Evolutionary conservation across 1,140 invertebrate species (phyloP).

Genomic region (Phymorhynchus buccinoides): DNA sequence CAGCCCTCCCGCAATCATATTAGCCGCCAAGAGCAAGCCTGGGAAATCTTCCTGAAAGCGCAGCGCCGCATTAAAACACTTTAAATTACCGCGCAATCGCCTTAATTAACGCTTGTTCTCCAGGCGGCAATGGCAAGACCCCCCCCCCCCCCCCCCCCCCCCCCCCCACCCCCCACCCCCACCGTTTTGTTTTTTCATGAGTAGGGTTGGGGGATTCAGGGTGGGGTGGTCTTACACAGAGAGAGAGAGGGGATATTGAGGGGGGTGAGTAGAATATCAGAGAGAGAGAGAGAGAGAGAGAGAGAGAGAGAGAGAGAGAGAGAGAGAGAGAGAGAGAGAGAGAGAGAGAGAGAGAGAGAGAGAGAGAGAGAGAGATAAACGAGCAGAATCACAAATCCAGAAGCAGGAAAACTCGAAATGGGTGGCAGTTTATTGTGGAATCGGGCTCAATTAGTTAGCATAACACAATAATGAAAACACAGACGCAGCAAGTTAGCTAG

Average conservation of each 20-base stretch:
- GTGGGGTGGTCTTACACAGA: too few species aligned
- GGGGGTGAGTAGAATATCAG: too few species aligned
- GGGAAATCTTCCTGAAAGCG: conserved; percentile 40
- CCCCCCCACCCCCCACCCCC: background rate
- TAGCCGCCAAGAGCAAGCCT: conserved; percentile 37
- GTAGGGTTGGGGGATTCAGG: too few species aligned
- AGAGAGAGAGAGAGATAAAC: background rate
- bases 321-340: background rate
- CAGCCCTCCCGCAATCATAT: conserved; percentile 49
- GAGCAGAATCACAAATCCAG: too few species aligned
- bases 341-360: background rate
- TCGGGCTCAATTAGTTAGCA: too few species aligned
- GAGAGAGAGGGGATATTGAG: too few species aligned
- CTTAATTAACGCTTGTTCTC: conserved; percentile 36
- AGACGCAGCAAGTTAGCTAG: too few species aligned
- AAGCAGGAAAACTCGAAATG: too few species aligned
- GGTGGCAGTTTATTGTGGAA: too few species aligned
- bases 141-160: background rate
- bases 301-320: background rate
- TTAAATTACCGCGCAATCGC: conserved; percentile 49
- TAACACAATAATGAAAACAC: too few species aligned
- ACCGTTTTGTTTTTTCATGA: background rate
- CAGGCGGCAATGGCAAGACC: background rate
- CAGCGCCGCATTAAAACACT: conserved; percentile 46
- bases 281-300: background rate